Evolutionary conservation across 1,140 invertebrate genomes (phyloP), one percentile per base, ranked within the genome.

Genomic region (Cotesia typhae): DNA sequence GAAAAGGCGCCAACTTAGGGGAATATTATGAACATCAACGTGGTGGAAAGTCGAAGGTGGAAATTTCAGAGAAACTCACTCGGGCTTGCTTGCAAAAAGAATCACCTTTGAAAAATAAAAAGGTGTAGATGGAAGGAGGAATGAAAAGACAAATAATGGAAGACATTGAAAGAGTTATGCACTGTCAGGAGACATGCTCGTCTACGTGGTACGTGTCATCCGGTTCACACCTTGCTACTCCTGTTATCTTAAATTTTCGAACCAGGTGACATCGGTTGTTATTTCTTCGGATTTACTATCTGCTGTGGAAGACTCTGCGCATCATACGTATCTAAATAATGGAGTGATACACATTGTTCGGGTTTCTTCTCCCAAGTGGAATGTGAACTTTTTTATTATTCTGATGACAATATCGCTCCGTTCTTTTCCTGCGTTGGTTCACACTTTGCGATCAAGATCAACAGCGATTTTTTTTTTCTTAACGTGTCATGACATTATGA

Each of bases 201-300:
- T 67, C 20, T 5, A 59, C 9, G 57, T 6, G 57, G 14, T 9
- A 20, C 17, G 20, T 20, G 17, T 7, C 9, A 59, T 59, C n/a
- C 4, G 28, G 20, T 59, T 59, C 64, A 66, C 64, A 66, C 64
- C 53, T 12, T 51, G 9, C 1, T 53, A 67, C 66, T 55, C 35
- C 52, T 67, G 52, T 67, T 67, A 53, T 67, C 66, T 67, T 52
- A 28, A 67, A 67, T 53, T 67, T 55, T 35, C 52, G 51, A 67
- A 37, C 12, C 51, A 67, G 66, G 66, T 67, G 66, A 67, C 41
- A 28, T 41, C 9, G 20, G 51, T n/a, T 7, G 14, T 51, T 37
- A 28, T 47, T 55, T 67, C 66, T 67, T 67, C 53, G 20, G 66
- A 55, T 67, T 53, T 52, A 55, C 9, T 12, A 6, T 12, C n/a